Percentiles rank a stretch among this genome's conserved stretches.
phyloP scores from a whole-genome alignment of 2,113 vertebrate species.

The Rhinogobius similis region DNA sequence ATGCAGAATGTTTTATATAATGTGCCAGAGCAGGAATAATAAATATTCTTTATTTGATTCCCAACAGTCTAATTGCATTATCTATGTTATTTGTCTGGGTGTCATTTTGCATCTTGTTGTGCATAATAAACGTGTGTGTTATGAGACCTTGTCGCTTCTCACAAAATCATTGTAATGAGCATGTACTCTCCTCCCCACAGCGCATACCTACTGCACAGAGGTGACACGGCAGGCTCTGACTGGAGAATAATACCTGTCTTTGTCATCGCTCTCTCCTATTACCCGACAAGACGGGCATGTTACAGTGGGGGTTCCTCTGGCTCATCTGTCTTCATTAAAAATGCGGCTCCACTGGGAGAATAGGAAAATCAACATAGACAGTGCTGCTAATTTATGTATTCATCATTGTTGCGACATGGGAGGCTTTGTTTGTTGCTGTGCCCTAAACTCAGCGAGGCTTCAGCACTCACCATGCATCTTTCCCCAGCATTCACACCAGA shows the following conservation, averaged over 20 bases:
- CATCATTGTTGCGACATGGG: constrained; percentile 64
- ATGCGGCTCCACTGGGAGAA: constrained; percentile 61
- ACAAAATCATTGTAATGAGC: constrained; percentile 59
- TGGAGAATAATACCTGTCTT: constrained; percentile 68
- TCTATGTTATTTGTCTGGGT: constrained; percentile 41
- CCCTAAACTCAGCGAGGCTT: constrained; percentile 28
- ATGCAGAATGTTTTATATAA: constrained; percentile 44
- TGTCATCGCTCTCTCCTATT: constrained; percentile 68
- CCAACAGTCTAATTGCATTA: constrained; percentile 37
- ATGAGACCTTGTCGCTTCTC: constrained; percentile 53
- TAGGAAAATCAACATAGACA: constrained; percentile 76
- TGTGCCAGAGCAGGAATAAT: constrained; percentile 34
- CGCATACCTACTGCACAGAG: constrained; percentile 61
- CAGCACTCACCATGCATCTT: constrained; percentile 18
- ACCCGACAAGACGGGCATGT: constrained; percentile 52
- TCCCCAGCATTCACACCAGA: constrained; percentile 40
- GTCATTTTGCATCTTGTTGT: constrained; percentile 33
- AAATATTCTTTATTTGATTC: constrained; percentile 56
- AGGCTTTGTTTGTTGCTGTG: constrained; percentile 67
- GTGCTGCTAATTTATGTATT: constrained; percentile 77
- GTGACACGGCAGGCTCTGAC: constrained; percentile 61
- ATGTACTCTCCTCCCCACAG: constrained; percentile 57
- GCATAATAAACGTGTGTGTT: constrained; percentile 54
- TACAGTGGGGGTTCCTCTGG: constrained; percentile 62
- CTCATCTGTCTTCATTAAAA: constrained; percentile 81